These are phyloP conservation scores for Pomacea maculata DNA, from an alignment of 1,140 invertebrate species.

Conservation along the genomic window DNA sequence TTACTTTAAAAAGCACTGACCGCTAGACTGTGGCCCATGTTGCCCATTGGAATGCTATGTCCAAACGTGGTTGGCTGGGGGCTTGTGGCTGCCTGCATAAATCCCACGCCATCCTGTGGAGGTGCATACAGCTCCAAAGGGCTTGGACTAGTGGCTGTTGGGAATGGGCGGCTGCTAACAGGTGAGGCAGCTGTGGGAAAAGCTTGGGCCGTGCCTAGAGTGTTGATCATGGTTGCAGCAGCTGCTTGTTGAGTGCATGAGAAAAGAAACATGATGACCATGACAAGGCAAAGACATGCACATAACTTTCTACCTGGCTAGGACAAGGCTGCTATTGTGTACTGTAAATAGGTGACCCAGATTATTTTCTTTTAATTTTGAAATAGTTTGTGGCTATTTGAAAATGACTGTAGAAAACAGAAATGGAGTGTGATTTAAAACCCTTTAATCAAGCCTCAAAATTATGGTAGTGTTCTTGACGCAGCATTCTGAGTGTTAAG, in stretches of 20 bases:
- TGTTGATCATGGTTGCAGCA: slow-evolving; percentile 85
- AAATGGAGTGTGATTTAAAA: too few species aligned
- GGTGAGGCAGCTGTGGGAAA: slow-evolving; percentile 80
- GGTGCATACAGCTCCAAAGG: slow-evolving; percentile 90
- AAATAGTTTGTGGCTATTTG: too few species aligned
- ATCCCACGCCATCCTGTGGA: slow-evolving; percentile 82
- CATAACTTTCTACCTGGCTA: too few species aligned
- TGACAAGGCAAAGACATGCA: too few species aligned
- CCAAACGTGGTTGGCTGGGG: slow-evolving; percentile 89
- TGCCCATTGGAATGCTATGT: slow-evolving; percentile 76
- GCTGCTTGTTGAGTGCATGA: neutral
- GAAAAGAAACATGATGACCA: too few species aligned
- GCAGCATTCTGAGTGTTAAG: too few species aligned
- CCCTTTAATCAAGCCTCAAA: too few species aligned
- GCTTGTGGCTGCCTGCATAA: slow-evolving; percentile 87
- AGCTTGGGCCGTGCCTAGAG: slow-evolving; percentile 77
- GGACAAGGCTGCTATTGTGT: too few species aligned
- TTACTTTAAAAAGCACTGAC: neutral
- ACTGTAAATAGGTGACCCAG: too few species aligned
- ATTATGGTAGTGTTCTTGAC: too few species aligned
- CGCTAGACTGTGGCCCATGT: slow-evolving; percentile 2
- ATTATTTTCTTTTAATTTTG: too few species aligned
- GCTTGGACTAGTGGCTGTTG: slow-evolving; percentile 81
- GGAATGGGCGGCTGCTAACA: slow-evolving; percentile 73
- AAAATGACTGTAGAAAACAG: too few species aligned